Percentiles rank a stretch among this genome's conserved stretches.
Conservation (phyloP, 2,113 vertebrate genomes). For the Pagrus major region DNA sequence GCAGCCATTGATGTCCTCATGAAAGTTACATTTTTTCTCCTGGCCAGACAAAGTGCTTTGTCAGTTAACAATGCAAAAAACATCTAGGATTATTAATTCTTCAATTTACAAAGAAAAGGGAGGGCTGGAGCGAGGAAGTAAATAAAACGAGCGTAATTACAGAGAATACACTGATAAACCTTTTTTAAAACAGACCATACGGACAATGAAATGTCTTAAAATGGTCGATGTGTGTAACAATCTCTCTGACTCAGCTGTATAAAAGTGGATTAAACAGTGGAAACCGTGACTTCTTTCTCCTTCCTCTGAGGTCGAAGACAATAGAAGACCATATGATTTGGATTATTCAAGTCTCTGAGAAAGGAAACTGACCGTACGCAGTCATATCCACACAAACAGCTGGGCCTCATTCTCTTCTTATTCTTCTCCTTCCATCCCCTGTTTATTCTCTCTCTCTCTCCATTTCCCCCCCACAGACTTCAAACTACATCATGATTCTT, state of each 20-base stretch:
- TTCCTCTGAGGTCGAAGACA: conserved; percentile 63
- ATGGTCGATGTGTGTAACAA: neutral
- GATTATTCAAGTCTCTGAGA: conserved; percentile 69
- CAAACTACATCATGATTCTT: neutral
- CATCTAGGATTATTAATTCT: conserved; percentile 50
- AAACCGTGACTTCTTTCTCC: conserved; percentile 32
- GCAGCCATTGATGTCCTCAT: conserved; percentile 37
- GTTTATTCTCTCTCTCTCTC: conserved; percentile 19
- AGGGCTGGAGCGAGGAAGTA: neutral
- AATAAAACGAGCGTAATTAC: conserved; percentile 6
- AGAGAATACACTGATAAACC: neutral
- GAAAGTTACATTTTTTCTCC: conserved; percentile 32
- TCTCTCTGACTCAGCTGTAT: conserved; percentile 32
- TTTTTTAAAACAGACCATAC: conserved; percentile 1
- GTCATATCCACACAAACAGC: conserved; percentile 54
- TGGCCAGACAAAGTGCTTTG: conserved; percentile 43
- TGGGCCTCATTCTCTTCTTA: conserved; percentile 45
- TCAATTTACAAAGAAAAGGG: conserved; percentile 18
- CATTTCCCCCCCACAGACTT: neutral
- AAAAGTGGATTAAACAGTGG: conserved; percentile 44
- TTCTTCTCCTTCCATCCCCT: conserved; percentile 10
- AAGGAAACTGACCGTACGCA: conserved; percentile 58
- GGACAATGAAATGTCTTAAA: neutral
- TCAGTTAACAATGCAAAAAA: conserved; percentile 45
- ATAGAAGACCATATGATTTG: conserved; percentile 62